A percentile compares a stretch with the other conserved stretches of the same genome.
Conservation (phyloP, 2,888 invertebrate species). For the Amphimallon solstitiale region DNA sequence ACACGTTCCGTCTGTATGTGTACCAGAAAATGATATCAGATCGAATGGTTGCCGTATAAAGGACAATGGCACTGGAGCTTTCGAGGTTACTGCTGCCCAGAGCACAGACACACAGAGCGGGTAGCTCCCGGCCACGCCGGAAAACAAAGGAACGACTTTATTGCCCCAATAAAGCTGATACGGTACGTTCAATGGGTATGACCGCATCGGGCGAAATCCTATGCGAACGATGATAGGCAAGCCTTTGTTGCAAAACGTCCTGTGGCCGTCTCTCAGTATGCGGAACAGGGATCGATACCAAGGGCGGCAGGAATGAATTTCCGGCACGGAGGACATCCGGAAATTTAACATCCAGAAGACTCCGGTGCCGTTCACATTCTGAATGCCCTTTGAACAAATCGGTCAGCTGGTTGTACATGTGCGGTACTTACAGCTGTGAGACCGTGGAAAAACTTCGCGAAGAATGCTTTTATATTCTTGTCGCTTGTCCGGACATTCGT, state of each 20-base stretch:
- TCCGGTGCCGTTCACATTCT: too few species aligned
- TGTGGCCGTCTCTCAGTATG: not conserved
- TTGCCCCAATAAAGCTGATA: slow-evolving; percentile 47
- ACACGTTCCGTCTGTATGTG: too few species aligned
- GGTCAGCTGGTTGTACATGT: too few species aligned
- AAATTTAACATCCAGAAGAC: slow-evolving; percentile 41
- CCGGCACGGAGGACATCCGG: slow-evolving; percentile 38
- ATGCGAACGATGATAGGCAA: too few species aligned
- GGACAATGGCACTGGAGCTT: slow-evolving; percentile 27
- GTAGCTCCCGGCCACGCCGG: slow-evolving; percentile 16
- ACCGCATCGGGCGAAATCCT: not conserved
- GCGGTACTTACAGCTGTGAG: too few species aligned
- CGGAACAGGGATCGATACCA: too few species aligned
- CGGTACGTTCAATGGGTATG: slow-evolving; percentile 9
- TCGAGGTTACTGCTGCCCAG: slow-evolving; percentile 12
- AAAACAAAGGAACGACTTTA: slow-evolving; percentile 44
- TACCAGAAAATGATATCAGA: too few species aligned
- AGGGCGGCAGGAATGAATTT: slow-evolving; percentile 26
- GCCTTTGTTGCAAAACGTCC: too few species aligned
- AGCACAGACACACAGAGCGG: not conserved
- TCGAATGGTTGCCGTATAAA: slow-evolving; percentile 33
- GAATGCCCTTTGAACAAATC: too few species aligned
- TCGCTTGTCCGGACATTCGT: too few species aligned
- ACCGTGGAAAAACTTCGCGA: too few species aligned
- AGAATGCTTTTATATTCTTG: too few species aligned